These are phyloP conservation scores for Rotaria macrura DNA, from an alignment of 2,888 invertebrate genomes.

Conservation along the genomic window DNA sequence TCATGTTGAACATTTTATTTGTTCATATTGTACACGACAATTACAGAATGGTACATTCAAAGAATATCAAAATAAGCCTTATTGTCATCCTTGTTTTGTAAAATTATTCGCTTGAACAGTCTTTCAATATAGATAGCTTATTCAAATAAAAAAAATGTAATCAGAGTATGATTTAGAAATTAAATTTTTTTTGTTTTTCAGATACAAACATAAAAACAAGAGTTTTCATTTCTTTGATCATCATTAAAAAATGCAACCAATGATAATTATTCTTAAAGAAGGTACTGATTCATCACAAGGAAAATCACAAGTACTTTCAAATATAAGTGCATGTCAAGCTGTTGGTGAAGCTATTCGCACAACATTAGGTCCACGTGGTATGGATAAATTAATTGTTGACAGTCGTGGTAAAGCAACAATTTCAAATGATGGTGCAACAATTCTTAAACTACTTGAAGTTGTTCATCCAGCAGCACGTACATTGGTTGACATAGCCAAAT, in stretches of 20 bases:
- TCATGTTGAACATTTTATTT: conserved; percentile 98
- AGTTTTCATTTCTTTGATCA: no score
- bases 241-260: conserved; percentile 65
- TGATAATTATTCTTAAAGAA: conserved; percentile 89
- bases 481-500: conserved; percentile 93
- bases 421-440: conserved; percentile 97
- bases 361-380: conserved; percentile 90
- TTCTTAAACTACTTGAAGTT: conserved; percentile 91
- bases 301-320: conserved; percentile 83
- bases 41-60: conserved; percentile 98
- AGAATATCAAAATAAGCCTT: conserved; percentile 95
- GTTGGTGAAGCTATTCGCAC: conserved; percentile 92
- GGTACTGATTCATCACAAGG: conserved; percentile 84
- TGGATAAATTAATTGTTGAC: conserved; percentile 96
- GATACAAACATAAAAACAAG: no score
- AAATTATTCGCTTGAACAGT: conserved; percentile 24
- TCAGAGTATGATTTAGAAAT: no score
- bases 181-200: no score
- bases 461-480: conserved; percentile 96
- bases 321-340: conserved; percentile 85
- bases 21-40: conserved; percentile 95
- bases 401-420: conserved; percentile 80
- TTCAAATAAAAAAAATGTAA: neutral
- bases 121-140: neutral
- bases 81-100: conserved; percentile 57